Evolutionary conservation across 1,140 invertebrate species (phyloP), one percentile per base, ranked within the genome.

Genomic region (Riptortus pedestris): DNA sequence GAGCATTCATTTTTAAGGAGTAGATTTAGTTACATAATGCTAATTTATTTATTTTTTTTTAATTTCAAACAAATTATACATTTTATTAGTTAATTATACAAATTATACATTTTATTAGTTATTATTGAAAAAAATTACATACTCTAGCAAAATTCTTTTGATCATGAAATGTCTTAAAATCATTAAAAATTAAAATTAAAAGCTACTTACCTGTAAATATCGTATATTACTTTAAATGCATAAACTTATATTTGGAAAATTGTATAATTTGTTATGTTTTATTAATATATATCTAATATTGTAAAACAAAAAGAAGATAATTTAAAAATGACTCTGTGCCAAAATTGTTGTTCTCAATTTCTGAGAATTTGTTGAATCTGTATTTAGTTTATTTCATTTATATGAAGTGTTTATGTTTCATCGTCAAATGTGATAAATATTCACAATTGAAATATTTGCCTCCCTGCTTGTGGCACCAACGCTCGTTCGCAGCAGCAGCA

Each of bases 231-330:
- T 7, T 55, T 20, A 55, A 18, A 26, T 26, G 24, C 51, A 55
- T 55, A 55, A 3, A 55, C 1, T 55, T 24, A 24, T 38, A 38
- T 38, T 22, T 22, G 24, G 14, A 55, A 55, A 27, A 55, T 55
- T 55, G 22, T 55, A 55, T 55, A 55, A 55, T 55, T 51, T 51
- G 18, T 51, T 55, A 18, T 20, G 22, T 55, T 7, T 55, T 55
- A 24, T 22, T 26, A 26, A 24, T 55, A 55, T 24, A 55, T 55
- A 26, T 18, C 3, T 18, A 55, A 9, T 26, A 24, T 18, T 24
- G 24, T 24, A 55, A 55, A 27, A 55, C 20, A 55, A 9, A 26
- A 51, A 51, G 14, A 55, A 55, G 26, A 55, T 24, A 55, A 55
- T 9, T 24, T 7, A 16, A 24, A 24, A 2, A 55, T 24, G 2